Base-by-base conservation (phyloP, 2,113 vertebrate species). In the Hemiprocne comata region DNA sequence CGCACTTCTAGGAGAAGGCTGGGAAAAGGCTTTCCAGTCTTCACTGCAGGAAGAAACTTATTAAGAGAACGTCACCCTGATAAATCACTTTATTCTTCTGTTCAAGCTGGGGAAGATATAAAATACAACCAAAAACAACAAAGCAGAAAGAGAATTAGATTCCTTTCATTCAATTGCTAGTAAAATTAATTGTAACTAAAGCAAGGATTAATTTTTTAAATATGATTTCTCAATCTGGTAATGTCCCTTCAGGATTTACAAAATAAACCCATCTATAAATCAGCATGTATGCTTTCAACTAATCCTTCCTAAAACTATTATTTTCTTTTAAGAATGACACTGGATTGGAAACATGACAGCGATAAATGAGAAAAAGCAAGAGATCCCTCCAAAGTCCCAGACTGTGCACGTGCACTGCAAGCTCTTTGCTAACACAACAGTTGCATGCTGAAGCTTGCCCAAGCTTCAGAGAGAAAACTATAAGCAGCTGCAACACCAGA, bases 301-400 rank as follows among this genome's bases (percentile, higher is more conserved):
- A 64, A 73, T 46, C 31, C 36, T 71, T 93, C 20, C 46, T 66
- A 66, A 89, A 48, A 92, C 38, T 84, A 94, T 82, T 83, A 26
- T 71, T 60, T 85, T 94, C 74, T 78, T 86, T 12, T 28, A 69
- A 57, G 31, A 92, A 55, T 23, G 34, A 90, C 74, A 50, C 11
- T 77, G 61, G 71, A 78, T 70, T 91, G 89, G 69, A 86, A 89
- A 90, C 44, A 11, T 46, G 64, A 44, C 44, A 53, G 53, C 75
- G 65, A 77, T 42, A 93, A 93, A 95, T 13, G 13, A 75, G 75
- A 57, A 89, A 89, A 81, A 76, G 44, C 46, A 84, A 91, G 36
- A 11, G 26, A 71, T 26, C 20, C 31, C 24, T 57, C 28, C 4
- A 1, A 73, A 87, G 66, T 71, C 42, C 12, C 13, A 73, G 71